Conservation (phyloP, 2,113 vertebrate species). For the Corythornis cristatus region DNA sequence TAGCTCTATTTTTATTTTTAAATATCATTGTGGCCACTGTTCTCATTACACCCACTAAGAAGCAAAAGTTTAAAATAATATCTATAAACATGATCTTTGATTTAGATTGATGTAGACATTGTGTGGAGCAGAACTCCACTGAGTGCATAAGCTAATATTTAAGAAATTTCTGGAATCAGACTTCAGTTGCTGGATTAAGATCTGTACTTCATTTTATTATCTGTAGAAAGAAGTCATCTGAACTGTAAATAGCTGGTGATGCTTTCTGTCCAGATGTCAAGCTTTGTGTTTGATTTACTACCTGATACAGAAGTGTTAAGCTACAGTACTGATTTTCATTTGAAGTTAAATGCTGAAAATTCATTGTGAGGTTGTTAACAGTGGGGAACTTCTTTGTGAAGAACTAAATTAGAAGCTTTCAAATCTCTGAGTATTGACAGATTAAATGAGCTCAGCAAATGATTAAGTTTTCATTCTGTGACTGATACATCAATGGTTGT, state of each 20-base stretch:
- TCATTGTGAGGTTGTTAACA: slow-evolving; percentile 12
- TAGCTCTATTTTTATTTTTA: neutral
- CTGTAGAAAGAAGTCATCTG: neutral
- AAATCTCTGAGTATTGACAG: neutral
- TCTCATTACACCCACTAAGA: neutral
- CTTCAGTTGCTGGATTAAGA: neutral
- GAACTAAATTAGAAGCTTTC: slow-evolving; percentile 29
- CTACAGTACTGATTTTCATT: neutral
- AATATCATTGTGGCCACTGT: neutral
- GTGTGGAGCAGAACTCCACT: neutral
- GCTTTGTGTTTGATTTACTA: neutral
- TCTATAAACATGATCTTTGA: neutral
- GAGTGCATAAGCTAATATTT: neutral
- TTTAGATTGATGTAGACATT: neutral
- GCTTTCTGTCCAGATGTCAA: neutral
- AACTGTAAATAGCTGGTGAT: neutral
- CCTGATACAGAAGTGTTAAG: neutral
- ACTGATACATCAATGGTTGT: neutral
- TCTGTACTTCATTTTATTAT: neutral
- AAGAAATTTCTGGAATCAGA: neutral
- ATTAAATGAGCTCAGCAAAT: slow-evolving; percentile 1
- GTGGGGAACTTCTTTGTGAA: neutral
- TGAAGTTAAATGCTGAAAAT: slow-evolving; percentile 15
- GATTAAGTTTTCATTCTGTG: neutral
- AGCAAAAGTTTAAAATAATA: neutral